Evolutionary conservation across 2,797 vertebrate genomes (phyloP).

Genomic region (Thamnophis elegans): DNA sequence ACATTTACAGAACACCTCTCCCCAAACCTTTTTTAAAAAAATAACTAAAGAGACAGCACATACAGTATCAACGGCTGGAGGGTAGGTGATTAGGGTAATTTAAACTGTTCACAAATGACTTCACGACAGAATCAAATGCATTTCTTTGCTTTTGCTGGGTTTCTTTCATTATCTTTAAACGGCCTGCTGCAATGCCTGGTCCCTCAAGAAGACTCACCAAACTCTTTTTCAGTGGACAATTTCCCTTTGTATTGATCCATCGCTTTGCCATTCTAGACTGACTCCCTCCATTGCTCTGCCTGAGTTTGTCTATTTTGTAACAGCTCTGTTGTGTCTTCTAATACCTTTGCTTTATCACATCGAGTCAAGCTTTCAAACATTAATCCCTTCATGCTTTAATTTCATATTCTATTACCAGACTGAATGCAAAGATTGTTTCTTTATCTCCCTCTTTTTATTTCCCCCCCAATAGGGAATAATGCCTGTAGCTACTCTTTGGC

Average conservation of each 20-base stretch:
- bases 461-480: conserved; percentile 60
- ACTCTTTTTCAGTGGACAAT: conserved; percentile 76
- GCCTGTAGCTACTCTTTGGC: conserved; percentile 44
- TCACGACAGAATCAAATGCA: conserved; percentile 73
- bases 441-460: conserved; percentile 49
- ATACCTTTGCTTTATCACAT: conserved; percentile 78
- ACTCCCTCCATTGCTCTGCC: conserved; percentile 79
- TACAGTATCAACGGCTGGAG: conserved; percentile 72
- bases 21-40: conserved; percentile 79
- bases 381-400: conserved; percentile 80
- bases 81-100: conserved; percentile 82
- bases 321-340: conserved; percentile 73
- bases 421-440: conserved; percentile 74
- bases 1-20: conserved; percentile 80
- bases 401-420: conserved; percentile 80
- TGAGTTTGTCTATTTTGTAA: conserved; percentile 75
- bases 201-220: conserved; percentile 74
- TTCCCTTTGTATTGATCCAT: conserved; percentile 92
- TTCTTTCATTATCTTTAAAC: conserved; percentile 78
- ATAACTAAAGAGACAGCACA: conserved; percentile 77
- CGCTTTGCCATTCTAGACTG: conserved; percentile 83
- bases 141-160: conserved; percentile 73
- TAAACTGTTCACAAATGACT: conserved; percentile 80
- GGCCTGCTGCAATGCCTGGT: conserved; percentile 63
- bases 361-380: conserved; percentile 80